These are phyloP conservation scores for Diploptera punctata DNA, from an alignment of 2,888 invertebrate genomes.

Conservation along the genomic window DNA sequence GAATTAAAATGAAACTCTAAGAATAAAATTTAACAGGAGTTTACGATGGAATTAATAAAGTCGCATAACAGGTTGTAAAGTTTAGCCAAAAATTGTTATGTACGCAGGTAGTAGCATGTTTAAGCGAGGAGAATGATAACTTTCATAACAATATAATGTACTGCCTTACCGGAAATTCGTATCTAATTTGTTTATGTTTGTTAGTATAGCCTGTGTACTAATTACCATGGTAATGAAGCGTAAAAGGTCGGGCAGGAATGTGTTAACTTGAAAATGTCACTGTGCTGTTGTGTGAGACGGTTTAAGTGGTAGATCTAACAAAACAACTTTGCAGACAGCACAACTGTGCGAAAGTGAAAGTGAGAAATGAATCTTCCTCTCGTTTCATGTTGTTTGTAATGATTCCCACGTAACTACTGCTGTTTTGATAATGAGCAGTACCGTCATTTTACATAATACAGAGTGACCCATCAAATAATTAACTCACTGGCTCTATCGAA, in stretches of 20 bases:
- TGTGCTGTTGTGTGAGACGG: not conserved
- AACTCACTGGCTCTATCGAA: too few relatives aligned
- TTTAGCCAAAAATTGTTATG: too few relatives aligned
- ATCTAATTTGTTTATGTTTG: slow-evolving; percentile 8
- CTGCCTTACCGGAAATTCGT: not conserved
- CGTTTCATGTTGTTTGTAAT: slow-evolving; percentile 4
- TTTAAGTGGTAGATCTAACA: not conserved
- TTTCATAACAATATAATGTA: too few relatives aligned
- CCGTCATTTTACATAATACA: too few relatives aligned
- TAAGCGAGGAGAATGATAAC: too few relatives aligned
- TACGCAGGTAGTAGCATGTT: too few relatives aligned
- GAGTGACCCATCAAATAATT: too few relatives aligned
- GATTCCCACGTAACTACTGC: slow-evolving; percentile 17
- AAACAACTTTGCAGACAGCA: not conserved
- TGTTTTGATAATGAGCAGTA: not conserved
- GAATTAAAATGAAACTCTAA: too few relatives aligned
- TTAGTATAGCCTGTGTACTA: not conserved
- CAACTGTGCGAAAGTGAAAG: slow-evolving; percentile 24
- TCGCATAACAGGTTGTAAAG: too few relatives aligned
- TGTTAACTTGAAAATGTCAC: slow-evolving; percentile 7
- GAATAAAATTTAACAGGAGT: too few relatives aligned
- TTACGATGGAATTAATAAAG: too few relatives aligned
- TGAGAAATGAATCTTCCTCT: not conserved
- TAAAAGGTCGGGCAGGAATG: slow-evolving; percentile 9
- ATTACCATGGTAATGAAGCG: slow-evolving; percentile 10